Evolutionary conservation across 2,888 invertebrate genomes (phyloP).

Genomic region (Alsophila aescularia): DNA sequence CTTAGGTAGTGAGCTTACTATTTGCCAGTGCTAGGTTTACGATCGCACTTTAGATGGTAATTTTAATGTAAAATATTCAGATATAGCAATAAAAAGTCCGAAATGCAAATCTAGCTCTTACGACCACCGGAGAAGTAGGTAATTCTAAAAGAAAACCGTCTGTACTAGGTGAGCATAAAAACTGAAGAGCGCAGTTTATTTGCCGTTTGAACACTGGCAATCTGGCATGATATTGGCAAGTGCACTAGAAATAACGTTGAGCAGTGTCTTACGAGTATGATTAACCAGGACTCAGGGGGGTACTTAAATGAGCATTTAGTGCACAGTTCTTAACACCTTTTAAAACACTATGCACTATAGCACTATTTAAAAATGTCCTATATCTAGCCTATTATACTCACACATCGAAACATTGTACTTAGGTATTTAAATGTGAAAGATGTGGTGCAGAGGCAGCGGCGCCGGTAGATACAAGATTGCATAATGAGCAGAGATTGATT

Average conservation of each 20-base stretch:
- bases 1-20: too few relatives aligned
- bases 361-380: too few relatives aligned
- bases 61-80: slow-evolving; percentile 15
- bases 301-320: slow-evolving; percentile 6
- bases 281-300: too few relatives aligned
- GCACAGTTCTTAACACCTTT: slow-evolving; percentile 4
- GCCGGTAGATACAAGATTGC: too few relatives aligned
- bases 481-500: too few relatives aligned
- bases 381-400: too few relatives aligned
- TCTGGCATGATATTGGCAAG: slow-evolving; percentile 32
- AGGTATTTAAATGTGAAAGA: too few relatives aligned
- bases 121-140: slow-evolving; percentile 20
- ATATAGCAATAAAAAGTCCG: slow-evolving; percentile 7
- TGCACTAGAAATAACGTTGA: slow-evolving; percentile 27
- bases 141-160: slow-evolving; percentile 37
- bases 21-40: background rate
- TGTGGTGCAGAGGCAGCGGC: too few relatives aligned
- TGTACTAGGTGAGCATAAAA: slow-evolving; percentile 50
- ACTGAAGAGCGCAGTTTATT: slow-evolving; percentile 40
- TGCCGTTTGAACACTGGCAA: slow-evolving; percentile 48
- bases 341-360: too few relatives aligned
- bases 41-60: slow-evolving; percentile 6
- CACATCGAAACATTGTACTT: too few relatives aligned
- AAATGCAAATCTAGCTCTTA: slow-evolving; percentile 21
- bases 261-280: too few relatives aligned